phyloP scores from a whole-genome alignment of 2,797 vertebrate genomes.

The Siniperca obscura region DNA sequence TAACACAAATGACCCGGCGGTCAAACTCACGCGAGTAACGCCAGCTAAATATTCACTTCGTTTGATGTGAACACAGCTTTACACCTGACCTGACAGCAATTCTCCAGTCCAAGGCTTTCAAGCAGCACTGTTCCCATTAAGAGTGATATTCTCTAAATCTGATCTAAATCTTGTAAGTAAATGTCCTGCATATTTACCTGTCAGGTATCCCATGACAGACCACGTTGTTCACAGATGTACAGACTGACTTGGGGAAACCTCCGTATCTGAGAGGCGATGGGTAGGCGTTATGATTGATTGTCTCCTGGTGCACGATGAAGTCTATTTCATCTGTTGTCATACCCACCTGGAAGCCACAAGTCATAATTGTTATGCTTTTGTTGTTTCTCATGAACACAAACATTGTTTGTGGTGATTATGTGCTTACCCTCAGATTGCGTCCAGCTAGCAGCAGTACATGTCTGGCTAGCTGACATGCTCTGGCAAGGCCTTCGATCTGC shows the following conservation, averaged over 20 bases:
- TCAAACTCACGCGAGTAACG: too few relatives aligned
- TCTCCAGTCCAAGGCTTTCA: neutral
- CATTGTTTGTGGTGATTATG: neutral
- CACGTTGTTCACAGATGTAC: conserved; percentile 99
- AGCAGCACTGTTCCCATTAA: neutral
- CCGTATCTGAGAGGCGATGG: conserved; percentile 96
- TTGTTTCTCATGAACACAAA: conserved; percentile 1
- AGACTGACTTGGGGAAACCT: conserved; percentile 98
- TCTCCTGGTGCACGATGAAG: conserved; percentile 95
- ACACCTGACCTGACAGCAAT: neutral
- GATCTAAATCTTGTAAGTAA: neutral
- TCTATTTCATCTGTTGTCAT: conserved; percentile 99
- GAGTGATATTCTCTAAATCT: neutral
- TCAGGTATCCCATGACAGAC: conserved; percentile 99
- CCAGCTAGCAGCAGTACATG: conserved; percentile 92
- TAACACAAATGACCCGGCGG: too few relatives aligned
- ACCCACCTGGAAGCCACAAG: conserved; percentile 87
- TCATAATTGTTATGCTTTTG: neutral
- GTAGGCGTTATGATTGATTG: conserved; percentile 93
- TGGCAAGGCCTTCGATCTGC: conserved; percentile 93
- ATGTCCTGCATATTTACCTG: conserved; percentile 86
- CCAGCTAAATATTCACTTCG: too few relatives aligned
- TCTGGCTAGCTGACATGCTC: conserved; percentile 95
- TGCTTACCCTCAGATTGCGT: conserved; percentile 83
- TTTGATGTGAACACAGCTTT: too few relatives aligned